These are phyloP conservation scores for Oscarella lobularis DNA, from an alignment of 37 sponge, comb jelly and placozoan genomes.

Conservation along the genomic window DNA sequence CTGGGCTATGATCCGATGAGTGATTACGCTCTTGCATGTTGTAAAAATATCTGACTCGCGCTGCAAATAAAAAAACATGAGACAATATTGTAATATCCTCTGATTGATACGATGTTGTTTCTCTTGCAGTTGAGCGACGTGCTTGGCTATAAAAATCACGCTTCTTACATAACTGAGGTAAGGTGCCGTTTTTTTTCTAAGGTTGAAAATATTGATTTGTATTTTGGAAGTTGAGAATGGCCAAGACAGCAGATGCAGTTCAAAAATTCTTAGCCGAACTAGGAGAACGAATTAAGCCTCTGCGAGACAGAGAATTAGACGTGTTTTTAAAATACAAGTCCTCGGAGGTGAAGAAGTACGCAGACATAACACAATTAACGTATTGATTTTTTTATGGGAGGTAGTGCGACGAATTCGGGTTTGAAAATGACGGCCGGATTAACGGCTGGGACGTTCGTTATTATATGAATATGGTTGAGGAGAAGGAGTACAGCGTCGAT, in stretches of 20 bases:
- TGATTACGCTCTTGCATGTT: background rate
- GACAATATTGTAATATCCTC: no score
- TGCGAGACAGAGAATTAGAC: constrained; percentile 18
- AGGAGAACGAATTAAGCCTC: constrained; percentile 22
- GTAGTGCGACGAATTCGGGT: constrained; percentile 13
- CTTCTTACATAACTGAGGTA: background rate
- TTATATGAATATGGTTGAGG: constrained; percentile 30
- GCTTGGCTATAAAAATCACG: background rate
- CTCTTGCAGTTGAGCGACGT: background rate
- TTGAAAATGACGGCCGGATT: constrained; percentile 4
- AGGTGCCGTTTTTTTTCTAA: background rate
- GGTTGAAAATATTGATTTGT: background rate
- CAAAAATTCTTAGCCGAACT: constrained; percentile 20
- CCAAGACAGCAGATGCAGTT: constrained; percentile 19
- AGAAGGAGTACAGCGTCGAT: constrained; percentile 37
- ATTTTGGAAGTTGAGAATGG: constrained; percentile 25
- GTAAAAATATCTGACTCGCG: no score
- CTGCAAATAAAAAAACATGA: no score
- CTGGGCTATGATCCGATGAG: background rate
- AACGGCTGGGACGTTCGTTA: constrained; percentile 29
- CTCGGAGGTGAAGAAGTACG: constrained; percentile 17
- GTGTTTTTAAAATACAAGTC: constrained; percentile 16
- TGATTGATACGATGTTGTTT: background rate
- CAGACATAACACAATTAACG: background rate
- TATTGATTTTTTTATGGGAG: background rate